Evolutionary conservation across 2,113 vertebrate genomes (phyloP), one percentile per base, ranked within the genome.

Genomic region (Alethe castanea): DNA sequence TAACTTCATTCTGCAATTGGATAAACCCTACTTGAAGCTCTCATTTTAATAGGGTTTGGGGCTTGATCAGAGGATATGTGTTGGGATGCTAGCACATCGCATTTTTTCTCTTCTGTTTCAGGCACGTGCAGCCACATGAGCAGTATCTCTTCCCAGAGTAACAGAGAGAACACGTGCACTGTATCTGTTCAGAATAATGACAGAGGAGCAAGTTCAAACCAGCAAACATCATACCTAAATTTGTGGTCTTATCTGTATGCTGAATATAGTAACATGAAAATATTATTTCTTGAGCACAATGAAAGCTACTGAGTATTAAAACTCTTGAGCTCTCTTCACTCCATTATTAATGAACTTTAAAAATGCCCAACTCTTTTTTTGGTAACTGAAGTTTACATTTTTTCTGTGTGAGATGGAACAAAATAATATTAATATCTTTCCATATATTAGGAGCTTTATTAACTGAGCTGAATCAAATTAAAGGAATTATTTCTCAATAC

Each of bases 81-180:
- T 54, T 54, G 26, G 40, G 31, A 31, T 78, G 40, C 25, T 69
- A 16, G 12, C n/a, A 69, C 26, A 22, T 67, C 38, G 40, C 2
- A 6, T 9, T 70, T 60, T 64, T 79, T 29, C 8, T 76, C 8
- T 60, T 84, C n/a, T 85, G 12, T 45, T 23, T 36, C 19, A 31
- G 22, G 23, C 0, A 2, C 11, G 19, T 8, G 4, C 11, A 67
- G 60, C 38, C 35, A 70, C 1, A 1, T 56, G 28, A 82, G 35
- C 47, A 71, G 6, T 24, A 11, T 24, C 26, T 81, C 44, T 54
- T 56, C 24, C 9, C 33, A 64, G 38, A 71, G 9, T 9, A 45
- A 13, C 31, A 57, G 57, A 71, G 18, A 33, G 5, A 88, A 47
- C 24, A 28, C 20, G 24, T 28, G 19, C 10, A 28, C 28, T 36